phyloP scores from a whole-genome alignment of 1,140 invertebrate genomes.

The Mycetomoellerius zeteki region DNA sequence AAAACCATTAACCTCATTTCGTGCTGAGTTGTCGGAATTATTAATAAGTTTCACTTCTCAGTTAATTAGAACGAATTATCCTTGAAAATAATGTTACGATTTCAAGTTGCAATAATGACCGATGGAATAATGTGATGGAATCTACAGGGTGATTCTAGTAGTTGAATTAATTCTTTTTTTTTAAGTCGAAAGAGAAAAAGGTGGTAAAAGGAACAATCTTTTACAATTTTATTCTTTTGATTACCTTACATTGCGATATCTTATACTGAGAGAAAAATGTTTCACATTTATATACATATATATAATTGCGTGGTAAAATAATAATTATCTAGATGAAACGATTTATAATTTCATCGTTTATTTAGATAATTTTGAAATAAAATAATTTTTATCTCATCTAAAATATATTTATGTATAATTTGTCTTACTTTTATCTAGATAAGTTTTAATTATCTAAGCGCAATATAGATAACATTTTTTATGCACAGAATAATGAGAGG shows the following conservation, averaged over 20 bases:
- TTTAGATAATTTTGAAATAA: no score
- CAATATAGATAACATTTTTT: background rate
- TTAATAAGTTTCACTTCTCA: conserved; percentile 38
- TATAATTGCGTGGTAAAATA: no score
- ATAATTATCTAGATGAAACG: no score
- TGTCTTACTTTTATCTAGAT: no score
- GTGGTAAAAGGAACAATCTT: background rate
- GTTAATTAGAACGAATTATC: conserved; percentile 28
- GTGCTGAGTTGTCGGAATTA: conserved; percentile 33
- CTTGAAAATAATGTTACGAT: background rate
- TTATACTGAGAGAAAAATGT: no score
- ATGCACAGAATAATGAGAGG: background rate
- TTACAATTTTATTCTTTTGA: background rate
- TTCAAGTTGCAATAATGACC: background rate
- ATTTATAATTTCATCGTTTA: no score
- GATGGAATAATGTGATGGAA: background rate
- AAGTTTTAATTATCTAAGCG: no score
- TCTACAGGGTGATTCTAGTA: background rate
- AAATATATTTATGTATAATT: no score
- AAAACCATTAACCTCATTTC: conserved; percentile 14
- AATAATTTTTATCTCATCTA: no score
- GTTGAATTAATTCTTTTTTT: background rate
- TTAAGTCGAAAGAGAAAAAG: background rate
- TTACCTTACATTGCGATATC: background rate
- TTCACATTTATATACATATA: no score